These are phyloP conservation scores for Leptinotarsa defecta DNA, from an alignment of 1,140 invertebrate genomes.

Conservation along the genomic window DNA sequence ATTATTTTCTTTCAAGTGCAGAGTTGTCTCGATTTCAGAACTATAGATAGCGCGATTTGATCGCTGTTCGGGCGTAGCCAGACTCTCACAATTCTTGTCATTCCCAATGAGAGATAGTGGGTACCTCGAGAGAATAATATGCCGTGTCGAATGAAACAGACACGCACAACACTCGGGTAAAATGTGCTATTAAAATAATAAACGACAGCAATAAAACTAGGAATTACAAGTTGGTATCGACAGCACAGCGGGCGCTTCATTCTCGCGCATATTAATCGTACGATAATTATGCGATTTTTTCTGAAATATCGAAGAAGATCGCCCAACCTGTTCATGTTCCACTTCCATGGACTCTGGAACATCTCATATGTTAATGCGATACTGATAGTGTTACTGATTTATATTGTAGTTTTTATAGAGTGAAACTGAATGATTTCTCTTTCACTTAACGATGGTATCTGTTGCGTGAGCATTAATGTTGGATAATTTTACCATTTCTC, in stretches of 20 bases:
- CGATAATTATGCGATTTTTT: slow-evolving; percentile 48
- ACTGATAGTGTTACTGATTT: slow-evolving; percentile 36
- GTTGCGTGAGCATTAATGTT: not conserved
- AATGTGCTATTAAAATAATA: slow-evolving; percentile 52
- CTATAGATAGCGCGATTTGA: too few relatives aligned
- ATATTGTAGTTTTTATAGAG: slow-evolving; percentile 25
- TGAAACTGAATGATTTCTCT: slow-evolving; percentile 17
- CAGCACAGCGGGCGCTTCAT: slow-evolving; percentile 48
- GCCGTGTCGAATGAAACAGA: slow-evolving; percentile 21
- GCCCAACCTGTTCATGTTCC: slow-evolving; percentile 36
- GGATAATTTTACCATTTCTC: slow-evolving; percentile 1
- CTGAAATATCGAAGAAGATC: slow-evolving; percentile 35
- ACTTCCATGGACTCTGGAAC: slow-evolving; percentile 18
- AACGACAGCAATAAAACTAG: slow-evolving; percentile 52
- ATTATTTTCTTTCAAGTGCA: too few relatives aligned
- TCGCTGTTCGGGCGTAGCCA: too few relatives aligned
- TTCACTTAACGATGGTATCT: slow-evolving; percentile 1
- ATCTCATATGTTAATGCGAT: slow-evolving; percentile 36
- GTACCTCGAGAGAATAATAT: slow-evolving; percentile 20
- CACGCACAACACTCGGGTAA: slow-evolving; percentile 46
- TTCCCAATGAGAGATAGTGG: slow-evolving; percentile 15
- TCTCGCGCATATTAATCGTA: slow-evolving; percentile 52
- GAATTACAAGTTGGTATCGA: slow-evolving; percentile 51
- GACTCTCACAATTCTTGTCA: not conserved
- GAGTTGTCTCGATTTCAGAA: too few relatives aligned